Evolutionary conservation across 2,113 vertebrate genomes (phyloP).

Genomic region (Grantiella picta): DNA sequence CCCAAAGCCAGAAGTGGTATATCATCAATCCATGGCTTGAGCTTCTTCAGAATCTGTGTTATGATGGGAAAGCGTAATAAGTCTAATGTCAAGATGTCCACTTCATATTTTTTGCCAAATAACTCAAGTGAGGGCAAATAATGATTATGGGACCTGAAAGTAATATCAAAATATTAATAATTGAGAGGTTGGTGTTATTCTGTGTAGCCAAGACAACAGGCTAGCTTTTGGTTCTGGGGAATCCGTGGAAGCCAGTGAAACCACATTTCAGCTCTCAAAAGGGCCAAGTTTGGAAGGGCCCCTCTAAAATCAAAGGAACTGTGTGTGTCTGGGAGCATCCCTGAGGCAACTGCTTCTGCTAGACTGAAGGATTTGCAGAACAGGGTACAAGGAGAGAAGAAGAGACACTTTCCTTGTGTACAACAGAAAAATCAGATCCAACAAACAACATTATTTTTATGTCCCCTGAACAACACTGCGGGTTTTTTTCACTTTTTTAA

Average conservation of each 20-base stretch:
- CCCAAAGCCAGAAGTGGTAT: not conserved
- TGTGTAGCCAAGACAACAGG: not conserved
- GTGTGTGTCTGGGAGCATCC: not conserved
- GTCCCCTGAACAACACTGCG: not conserved
- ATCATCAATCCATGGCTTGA: not conserved
- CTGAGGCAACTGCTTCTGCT: not conserved
- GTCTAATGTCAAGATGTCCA: not conserved
- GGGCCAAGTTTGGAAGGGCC: not conserved
- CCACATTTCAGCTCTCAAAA: not conserved
- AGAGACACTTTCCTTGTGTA: not conserved
- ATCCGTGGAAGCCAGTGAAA: not conserved
- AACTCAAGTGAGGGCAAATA: not conserved
- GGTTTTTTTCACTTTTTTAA: not conserved
- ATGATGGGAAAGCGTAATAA: not conserved
- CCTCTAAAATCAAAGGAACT: not conserved
- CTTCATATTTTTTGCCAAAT: not conserved
- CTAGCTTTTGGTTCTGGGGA: not conserved
- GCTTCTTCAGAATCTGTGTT: not conserved
- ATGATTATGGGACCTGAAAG: not conserved
- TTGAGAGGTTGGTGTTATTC: not conserved
- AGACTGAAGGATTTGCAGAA: not conserved
- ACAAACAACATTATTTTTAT: slow-evolving; percentile 14
- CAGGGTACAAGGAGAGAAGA: not conserved
- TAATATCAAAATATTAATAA: not conserved
- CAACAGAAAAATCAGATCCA: not conserved